Percentiles rank a stretch among this genome's conserved stretches.
Evolutionary conservation across 1,140 invertebrate species (phyloP).

Genomic region (Schlechtendalia chinensis): DNA sequence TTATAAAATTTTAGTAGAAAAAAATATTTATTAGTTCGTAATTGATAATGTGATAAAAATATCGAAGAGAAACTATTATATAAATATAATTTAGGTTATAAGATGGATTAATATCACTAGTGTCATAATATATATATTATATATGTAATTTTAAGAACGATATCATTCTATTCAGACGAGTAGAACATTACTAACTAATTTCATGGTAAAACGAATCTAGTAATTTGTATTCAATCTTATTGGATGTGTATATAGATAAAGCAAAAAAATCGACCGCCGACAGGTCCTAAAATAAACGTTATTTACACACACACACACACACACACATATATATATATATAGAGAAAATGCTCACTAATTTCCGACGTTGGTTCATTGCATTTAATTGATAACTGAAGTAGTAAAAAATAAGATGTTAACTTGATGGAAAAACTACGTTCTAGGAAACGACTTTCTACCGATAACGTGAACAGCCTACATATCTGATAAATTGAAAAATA

Average conservation of each 20-base stretch:
- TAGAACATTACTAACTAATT: conserved; percentile 19
- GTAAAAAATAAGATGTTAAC: not conserved
- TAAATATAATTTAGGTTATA: too few relatives aligned
- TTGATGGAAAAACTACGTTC: conserved; percentile 6
- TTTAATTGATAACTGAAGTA: not conserved
- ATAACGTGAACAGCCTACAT: not conserved
- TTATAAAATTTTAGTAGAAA: not conserved
- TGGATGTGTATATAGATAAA: not conserved
- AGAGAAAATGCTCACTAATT: not conserved
- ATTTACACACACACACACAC: too few relatives aligned
- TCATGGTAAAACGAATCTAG: conserved; percentile 25
- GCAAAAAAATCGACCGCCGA: not conserved
- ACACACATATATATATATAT: not conserved
- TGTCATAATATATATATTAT: not conserved
- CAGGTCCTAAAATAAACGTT: not conserved
- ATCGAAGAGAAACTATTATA: too few relatives aligned
- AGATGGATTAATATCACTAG: too few relatives aligned
- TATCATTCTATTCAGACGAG: not conserved
- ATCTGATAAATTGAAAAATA: not conserved
- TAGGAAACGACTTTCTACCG: not conserved
- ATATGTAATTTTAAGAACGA: not conserved
- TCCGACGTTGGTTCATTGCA: not conserved
- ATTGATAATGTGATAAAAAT: too few relatives aligned
- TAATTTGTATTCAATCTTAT: conserved; percentile 6
- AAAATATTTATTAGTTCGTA: not conserved